Evolutionary conservation across 2,888 invertebrate species (phyloP).

Genomic region (Tetranychus piercei): DNA sequence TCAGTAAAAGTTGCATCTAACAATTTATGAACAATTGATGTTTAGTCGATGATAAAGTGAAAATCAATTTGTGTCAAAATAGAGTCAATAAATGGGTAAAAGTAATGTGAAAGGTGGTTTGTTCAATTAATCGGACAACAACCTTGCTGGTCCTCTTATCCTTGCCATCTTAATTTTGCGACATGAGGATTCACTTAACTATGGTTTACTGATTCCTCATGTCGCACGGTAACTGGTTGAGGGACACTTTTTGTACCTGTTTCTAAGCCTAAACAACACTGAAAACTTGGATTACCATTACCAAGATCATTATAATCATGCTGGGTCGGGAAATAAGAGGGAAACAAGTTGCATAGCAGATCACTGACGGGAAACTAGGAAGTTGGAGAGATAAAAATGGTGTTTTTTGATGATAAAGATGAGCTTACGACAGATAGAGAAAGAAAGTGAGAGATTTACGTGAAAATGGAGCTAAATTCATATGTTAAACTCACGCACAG

Average conservation of each 20-base stretch:
- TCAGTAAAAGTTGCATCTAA: too few relatives aligned
- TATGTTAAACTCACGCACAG: not conserved
- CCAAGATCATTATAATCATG: not conserved
- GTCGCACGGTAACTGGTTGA: not conserved
- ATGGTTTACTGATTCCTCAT: not conserved
- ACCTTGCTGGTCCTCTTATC: not conserved
- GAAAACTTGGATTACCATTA: not conserved
- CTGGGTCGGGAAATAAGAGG: too few relatives aligned
- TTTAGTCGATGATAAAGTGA: too few relatives aligned
- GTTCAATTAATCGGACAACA: not conserved
- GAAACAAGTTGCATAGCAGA: not conserved
- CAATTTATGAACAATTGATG: too few relatives aligned
- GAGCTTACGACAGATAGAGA: not conserved
- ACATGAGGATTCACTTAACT: too few relatives aligned
- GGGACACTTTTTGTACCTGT: not conserved
- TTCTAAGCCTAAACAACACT: not conserved
- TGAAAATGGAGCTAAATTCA: not conserved
- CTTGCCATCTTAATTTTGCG: not conserved
- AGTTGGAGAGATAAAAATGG: not conserved
- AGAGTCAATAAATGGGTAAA: not conserved
- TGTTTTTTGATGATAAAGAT: too few relatives aligned
- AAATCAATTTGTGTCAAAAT: not conserved
- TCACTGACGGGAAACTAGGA: not conserved
- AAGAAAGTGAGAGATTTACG: not conserved
- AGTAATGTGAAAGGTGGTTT: not conserved